Base-by-base conservation (phyloP, 2,888 invertebrate species). In the Xylota segnis region DNA sequence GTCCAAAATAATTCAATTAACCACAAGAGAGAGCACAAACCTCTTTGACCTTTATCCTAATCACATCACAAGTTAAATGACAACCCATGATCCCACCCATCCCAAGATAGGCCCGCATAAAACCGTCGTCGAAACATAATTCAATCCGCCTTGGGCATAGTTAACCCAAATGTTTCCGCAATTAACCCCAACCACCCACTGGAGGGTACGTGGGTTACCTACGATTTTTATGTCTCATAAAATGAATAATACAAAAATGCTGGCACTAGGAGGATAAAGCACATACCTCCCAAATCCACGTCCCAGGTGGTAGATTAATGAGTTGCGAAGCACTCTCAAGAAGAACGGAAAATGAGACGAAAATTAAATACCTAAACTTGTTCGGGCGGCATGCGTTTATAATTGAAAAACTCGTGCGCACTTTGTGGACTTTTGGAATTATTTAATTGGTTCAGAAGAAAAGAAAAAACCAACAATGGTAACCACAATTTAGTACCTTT, bases 371-470 rank as follows among this genome's bases (percentile, higher is more conserved):
- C 16, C 37, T 10, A 50, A 66, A 58, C 14, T 65, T 79, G 9
- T 9, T 58, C 23, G 10, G 2, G 5, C 14, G 29, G 23, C 23
- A 23, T 23, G 23, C 2, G 34, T 58, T 61, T 61, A 61, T 81
- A 54, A 68, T 81, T 74, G 45, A 34, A 81, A 81, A 81, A 74
- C 52, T 81, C 68, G 18, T 5, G 34, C 12, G 47, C 45, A 65
- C 18, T 63, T 29, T 58, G 45, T 58, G 45, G 61, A 23, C 16
- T 58, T 58, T 74, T 76, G 66, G 10, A 76, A 76, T 76, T 76
- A 66, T 45, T 66, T 50, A 58, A 47, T 47, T 58, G 10, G n/a
- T n/a, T n/a, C n/a, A n/a, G n/a, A n/a, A 47, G 12, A 23, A 23
- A 50, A 18, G 7, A 27, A 5, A 5, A 14, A 43, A 14, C 6